Evolutionary conservation across 2,888 invertebrate species (phyloP).

Genomic region (Ormia ochracea): DNA sequence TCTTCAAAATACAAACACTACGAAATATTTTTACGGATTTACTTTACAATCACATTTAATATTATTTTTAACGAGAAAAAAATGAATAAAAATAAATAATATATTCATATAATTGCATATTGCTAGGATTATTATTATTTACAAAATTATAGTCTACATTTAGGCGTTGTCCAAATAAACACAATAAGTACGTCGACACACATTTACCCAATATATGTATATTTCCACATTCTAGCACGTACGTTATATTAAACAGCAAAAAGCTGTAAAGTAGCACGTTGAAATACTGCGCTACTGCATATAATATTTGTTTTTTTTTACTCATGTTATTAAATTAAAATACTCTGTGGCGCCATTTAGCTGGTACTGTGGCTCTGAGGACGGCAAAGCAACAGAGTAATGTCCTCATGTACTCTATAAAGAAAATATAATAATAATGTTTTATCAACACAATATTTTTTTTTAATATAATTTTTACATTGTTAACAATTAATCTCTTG

Average conservation of each 20-base stretch:
- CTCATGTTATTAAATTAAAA: constrained; percentile 51
- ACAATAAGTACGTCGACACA: background rate
- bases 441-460: constrained; percentile 43
- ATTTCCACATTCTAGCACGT: background rate
- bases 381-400: background rate
- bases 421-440: constrained; percentile 14
- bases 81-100: background rate
- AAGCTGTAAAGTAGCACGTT: constrained; percentile 18
- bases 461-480: constrained; percentile 61
- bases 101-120: constrained; percentile 31
- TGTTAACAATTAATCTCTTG: constrained; percentile 62
- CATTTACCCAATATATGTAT: background rate
- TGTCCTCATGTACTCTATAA: background rate
- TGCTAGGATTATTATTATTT: constrained; percentile 11
- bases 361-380: background rate
- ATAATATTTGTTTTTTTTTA: constrained; percentile 39
- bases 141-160: constrained; percentile 29
- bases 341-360: constrained; percentile 54
- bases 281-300: constrained; percentile 10
- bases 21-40: too few species aligned
- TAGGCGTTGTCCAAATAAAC: constrained; percentile 37
- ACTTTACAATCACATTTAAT: too few species aligned
- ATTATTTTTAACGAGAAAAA: background rate
- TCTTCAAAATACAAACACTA: too few species aligned
- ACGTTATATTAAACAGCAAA: background rate